phyloP scores from a whole-genome alignment of 1,140 invertebrate species.

The Panagrolaimus sp. region DNA sequence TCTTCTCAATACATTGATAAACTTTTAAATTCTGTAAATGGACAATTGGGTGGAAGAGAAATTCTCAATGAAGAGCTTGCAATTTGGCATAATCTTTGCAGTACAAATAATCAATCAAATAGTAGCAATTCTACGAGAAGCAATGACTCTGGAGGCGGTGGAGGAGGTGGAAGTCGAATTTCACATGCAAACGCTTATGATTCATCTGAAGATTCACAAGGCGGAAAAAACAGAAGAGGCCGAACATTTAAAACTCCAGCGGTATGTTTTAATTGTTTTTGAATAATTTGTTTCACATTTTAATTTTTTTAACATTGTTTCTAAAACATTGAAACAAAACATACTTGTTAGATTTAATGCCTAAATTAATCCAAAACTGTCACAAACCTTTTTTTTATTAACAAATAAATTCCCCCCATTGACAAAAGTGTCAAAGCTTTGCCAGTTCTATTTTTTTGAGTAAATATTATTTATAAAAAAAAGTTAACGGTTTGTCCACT shows the following conservation, averaged over 20 bases:
- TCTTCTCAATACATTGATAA: conserved; percentile 40
- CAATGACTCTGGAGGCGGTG: background rate
- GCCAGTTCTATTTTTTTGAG: no score
- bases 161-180: background rate
- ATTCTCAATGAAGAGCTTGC: conserved; percentile 34
- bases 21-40: conserved; percentile 23
- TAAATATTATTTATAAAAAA: no score
- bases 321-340: no score
- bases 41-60: conserved; percentile 29
- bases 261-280: conserved; percentile 17
- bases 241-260: conserved; percentile 16
- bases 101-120: background rate
- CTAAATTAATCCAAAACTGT: no score
- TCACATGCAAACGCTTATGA: conserved; percentile 18
- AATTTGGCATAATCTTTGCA: conserved; percentile 27
- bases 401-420: no score
- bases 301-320: no score
- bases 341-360: no score
- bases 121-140: background rate
- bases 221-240: background rate
- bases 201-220: conserved; percentile 8
- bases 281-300: no score
- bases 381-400: no score
- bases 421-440: no score
- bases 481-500: no score